Percentiles rank a stretch among this genome's conserved stretches.
Evolutionary conservation across 2,888 invertebrate genomes (phyloP).

Genomic region (Metallyticus violacea): DNA sequence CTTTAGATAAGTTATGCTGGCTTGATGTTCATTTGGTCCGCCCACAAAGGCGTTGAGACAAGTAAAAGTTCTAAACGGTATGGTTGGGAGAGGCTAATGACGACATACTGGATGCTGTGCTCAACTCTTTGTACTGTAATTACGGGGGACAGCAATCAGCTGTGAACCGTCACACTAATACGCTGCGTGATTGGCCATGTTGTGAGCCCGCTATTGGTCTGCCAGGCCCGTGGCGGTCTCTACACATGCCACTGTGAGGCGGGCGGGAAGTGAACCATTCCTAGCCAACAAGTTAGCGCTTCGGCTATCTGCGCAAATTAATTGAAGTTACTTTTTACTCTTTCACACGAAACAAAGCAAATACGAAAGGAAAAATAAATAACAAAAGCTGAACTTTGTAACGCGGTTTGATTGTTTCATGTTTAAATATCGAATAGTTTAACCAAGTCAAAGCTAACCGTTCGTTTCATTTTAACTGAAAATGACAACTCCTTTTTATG

Average conservation of each 20-base stretch:
- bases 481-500: too few relatives aligned
- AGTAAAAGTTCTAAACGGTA: background rate
- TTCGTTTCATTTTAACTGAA: too few relatives aligned
- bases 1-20: too few relatives aligned
- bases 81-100: background rate
- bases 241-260: background rate
- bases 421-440: background rate
- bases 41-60: background rate
- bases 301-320: background rate
- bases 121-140: background rate
- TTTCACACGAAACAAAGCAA: background rate
- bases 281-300: too few relatives aligned
- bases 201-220: background rate
- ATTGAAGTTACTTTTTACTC: background rate
- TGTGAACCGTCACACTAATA: background rate
- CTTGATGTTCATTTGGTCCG: background rate
- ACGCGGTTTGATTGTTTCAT: background rate
- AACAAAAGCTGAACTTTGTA: background rate
- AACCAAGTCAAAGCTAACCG: background rate
- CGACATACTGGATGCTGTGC: background rate
- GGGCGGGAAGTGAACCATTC: background rate
- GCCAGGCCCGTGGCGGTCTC: background rate
- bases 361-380: background rate
- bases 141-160: background rate
- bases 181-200: background rate